Base-by-base conservation (phyloP, 92 coral and sea anemone species). In the Porites lobata region DNA sequence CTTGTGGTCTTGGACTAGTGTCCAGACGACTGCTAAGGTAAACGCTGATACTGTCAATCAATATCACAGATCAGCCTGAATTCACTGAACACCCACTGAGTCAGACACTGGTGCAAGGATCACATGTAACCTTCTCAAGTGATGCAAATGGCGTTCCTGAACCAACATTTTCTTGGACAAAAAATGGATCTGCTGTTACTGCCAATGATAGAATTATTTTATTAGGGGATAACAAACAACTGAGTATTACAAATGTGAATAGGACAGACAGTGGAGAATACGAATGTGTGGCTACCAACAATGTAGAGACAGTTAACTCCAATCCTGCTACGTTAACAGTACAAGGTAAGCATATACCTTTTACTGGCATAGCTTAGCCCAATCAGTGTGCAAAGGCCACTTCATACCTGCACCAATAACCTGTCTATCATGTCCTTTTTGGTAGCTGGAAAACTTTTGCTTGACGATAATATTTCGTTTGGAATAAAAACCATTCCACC, bases 151-250 rank as follows among this genome's bases (percentile, higher is more conserved):
- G 3, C 9, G 3, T 90, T 59, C 85, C 92, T 6, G 69, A 66
- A 13, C 80, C 92, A 10, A 24, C 61, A 8, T 52, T 91, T 17
- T 61, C 17, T 1, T 91, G 94, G 94, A 24, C 4, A 6, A 90
- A 65, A 77, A 73, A 87, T 69, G 78, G 81, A 9, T 4, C 52
- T 9, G 3, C 7, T 21, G 22, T 21, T 21, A 21, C 22, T 21
- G 22, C 22, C 22, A 21, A 21, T 21, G 22, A 21, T 21, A 82
- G 85, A 56, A 79, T 68, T 21, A 78, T 13, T 12, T 8, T 85
- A 59, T 4, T 61, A 20, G 52, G 51, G 15, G 77, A 70, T 21
- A 50, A 15, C 6, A 75, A 65, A 56, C 84, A 61, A 12, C 69
- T 85, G 89, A 85, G 22, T 13, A 85, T 87, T 62, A 72, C 47